Evolutionary conservation across 2,888 invertebrate species (phyloP).

Genomic region (Coronaproctus castanopsis): DNA sequence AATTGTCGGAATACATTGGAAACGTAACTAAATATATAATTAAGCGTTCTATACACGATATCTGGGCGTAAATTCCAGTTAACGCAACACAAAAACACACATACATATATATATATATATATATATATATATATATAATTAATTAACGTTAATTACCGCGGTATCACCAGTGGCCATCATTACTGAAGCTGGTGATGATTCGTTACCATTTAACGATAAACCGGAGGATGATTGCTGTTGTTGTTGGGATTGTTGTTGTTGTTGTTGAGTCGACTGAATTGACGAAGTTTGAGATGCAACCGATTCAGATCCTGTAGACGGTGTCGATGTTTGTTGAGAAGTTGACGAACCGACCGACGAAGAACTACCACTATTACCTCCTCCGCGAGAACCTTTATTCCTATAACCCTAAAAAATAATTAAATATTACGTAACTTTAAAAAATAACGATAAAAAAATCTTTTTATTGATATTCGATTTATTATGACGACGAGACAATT

Average conservation of each 20-base stretch:
- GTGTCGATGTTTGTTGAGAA: constrained; percentile 6
- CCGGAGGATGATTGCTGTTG: background rate
- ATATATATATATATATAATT: too few species aligned
- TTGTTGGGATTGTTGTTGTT: background rate
- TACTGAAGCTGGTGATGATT: constrained; percentile 7
- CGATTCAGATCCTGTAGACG: background rate
- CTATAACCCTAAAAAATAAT: constrained; percentile 9
- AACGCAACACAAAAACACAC: too few species aligned
- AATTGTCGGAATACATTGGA: too few species aligned
- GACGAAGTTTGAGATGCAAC: too few species aligned
- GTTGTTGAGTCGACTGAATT: background rate
- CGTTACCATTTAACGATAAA: constrained; percentile 10
- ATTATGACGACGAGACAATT: too few species aligned
- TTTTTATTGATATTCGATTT: too few species aligned
- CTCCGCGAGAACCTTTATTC: constrained; percentile 10
- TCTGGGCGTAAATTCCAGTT: too few species aligned
- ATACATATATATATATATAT: too few species aligned
- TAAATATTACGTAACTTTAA: too few species aligned
- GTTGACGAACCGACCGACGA: constrained; percentile 4
- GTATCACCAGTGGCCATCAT: constrained; percentile 11
- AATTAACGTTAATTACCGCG: constrained; percentile 13
- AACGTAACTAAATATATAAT: too few species aligned
- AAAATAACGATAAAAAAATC: too few species aligned
- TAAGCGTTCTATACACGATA: too few species aligned
- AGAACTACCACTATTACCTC: constrained; percentile 3